Evolutionary conservation across 2,797 vertebrate species (phyloP).

Genomic region (Bovichtus diacanthus): DNA sequence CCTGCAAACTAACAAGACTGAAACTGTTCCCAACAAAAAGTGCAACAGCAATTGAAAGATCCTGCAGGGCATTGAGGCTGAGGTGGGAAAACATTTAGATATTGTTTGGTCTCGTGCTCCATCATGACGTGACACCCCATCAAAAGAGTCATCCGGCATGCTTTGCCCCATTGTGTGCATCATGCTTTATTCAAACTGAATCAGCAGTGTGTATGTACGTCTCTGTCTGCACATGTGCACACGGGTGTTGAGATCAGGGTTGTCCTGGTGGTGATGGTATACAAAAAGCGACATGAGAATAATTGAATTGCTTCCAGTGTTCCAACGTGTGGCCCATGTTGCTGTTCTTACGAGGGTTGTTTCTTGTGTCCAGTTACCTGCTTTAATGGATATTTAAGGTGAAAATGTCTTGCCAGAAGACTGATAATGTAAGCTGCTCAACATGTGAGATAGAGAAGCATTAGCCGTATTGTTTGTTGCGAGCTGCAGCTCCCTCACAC

Average conservation of each 20-base stretch:
- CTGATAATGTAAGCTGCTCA: neutral
- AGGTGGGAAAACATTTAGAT: neutral
- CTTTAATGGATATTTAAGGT: constrained; percentile 19
- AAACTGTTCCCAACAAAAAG: neutral
- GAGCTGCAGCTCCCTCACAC: neutral
- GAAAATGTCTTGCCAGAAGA: neutral
- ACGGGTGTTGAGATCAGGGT: neutral
- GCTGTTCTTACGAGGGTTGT: neutral
- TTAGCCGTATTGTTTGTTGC: neutral
- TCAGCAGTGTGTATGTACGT: neutral
- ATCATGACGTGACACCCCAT: constrained; percentile 17
- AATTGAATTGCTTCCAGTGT: neutral
- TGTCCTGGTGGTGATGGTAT: neutral
- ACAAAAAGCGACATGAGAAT: neutral
- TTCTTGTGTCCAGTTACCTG: neutral
- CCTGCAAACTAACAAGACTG: neutral
- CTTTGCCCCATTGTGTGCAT: neutral
- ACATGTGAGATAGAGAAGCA: constrained; percentile 7
- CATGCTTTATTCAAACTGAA: constrained; percentile 10
- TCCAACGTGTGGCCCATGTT: neutral
- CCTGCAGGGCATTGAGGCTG: neutral
- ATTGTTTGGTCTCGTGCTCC: neutral
- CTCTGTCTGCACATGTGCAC: neutral
- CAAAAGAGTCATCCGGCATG: neutral
- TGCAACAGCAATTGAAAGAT: constrained; percentile 9